Evolutionary conservation across 2,797 vertebrate species (phyloP).

Genomic region (Echiichthys vipera): DNA sequence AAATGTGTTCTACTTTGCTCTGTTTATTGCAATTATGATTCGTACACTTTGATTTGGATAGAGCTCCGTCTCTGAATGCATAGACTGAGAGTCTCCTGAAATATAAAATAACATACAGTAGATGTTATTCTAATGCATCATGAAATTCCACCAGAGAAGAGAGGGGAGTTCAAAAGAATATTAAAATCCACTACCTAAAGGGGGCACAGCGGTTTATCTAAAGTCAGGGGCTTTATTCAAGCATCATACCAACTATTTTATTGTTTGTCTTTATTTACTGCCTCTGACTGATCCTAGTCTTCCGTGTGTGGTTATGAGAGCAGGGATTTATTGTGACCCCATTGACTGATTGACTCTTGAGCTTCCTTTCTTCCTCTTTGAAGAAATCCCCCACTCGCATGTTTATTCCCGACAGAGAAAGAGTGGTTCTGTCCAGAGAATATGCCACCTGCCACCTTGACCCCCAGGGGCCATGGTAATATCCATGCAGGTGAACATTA

Average conservation of each 20-base stretch:
- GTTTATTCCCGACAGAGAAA: slow-evolving; percentile 74
- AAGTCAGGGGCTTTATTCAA: slow-evolving; percentile 79
- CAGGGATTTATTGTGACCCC: slow-evolving; percentile 77
- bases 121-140: slow-evolving; percentile 72
- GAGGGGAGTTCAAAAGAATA: slow-evolving; percentile 83
- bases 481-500: slow-evolving; percentile 86
- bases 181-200: slow-evolving; percentile 81
- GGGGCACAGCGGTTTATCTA: slow-evolving; percentile 77
- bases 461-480: slow-evolving; percentile 83
- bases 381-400: slow-evolving; percentile 65
- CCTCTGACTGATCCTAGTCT: slow-evolving; percentile 71
- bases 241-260: slow-evolving; percentile 76
- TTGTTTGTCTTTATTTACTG: slow-evolving; percentile 82
- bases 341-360: slow-evolving; percentile 76
- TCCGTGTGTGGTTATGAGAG: slow-evolving; percentile 70
- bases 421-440: slow-evolving; percentile 75
- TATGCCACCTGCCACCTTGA: slow-evolving; percentile 78
- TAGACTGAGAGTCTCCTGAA: slow-evolving; percentile 50
- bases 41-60: slow-evolving; percentile 20
- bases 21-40: slow-evolving; percentile 49
- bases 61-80: slow-evolving; percentile 39
- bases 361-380: slow-evolving; percentile 70
- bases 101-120: slow-evolving; percentile 65
- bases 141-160: slow-evolving; percentile 69
- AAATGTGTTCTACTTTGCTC: slow-evolving; percentile 18